Evolutionary conservation across 2,113 vertebrate genomes (phyloP).

Genomic region (Protomyctophum bolini): DNA sequence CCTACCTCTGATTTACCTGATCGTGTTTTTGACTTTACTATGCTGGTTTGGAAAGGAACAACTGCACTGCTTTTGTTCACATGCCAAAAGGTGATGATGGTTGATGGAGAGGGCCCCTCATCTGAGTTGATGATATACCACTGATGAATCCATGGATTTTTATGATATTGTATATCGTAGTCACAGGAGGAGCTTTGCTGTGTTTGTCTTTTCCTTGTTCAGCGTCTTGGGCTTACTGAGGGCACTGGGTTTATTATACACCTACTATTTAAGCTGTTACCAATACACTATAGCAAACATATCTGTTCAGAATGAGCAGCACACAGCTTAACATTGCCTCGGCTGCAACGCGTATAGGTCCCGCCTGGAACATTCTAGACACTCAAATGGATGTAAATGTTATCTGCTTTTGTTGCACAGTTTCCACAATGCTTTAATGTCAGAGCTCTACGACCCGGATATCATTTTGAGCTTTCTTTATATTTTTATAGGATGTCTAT

Average conservation of each 20-base stretch:
- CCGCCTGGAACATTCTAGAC: slow-evolving; percentile 1
- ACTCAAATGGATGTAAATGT: slow-evolving; percentile 20
- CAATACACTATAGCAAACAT: slow-evolving; percentile 17
- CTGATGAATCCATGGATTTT: neutral
- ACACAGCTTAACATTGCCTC: slow-evolving; percentile 27
- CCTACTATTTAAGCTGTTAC: slow-evolving; percentile 27
- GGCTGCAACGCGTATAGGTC: slow-evolving; percentile 5
- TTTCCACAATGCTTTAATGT: slow-evolving; percentile 35
- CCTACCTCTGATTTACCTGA: slow-evolving; percentile 22
- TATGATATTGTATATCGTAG: slow-evolving; percentile 13
- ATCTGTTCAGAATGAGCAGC: slow-evolving; percentile 25
- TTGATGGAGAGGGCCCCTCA: neutral
- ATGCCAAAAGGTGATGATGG: neutral
- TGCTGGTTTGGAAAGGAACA: slow-evolving; percentile 18
- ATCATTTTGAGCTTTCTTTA: slow-evolving; percentile 12
- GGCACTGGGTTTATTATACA: slow-evolving; percentile 30
- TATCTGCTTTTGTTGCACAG: slow-evolving; percentile 24
- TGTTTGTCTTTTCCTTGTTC: neutral
- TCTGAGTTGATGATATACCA: neutral
- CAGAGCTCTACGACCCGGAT: slow-evolving; percentile 14
- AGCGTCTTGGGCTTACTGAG: slow-evolving; percentile 18
- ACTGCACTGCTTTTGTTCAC: slow-evolving; percentile 15
- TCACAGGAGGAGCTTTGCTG: slow-evolving; percentile 4
- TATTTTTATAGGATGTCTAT: slow-evolving; percentile 21
- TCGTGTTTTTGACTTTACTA: slow-evolving; percentile 32